Evolutionary conservation across 2,113 vertebrate species (phyloP).

Genomic region (Centrocercus urophasianus): DNA sequence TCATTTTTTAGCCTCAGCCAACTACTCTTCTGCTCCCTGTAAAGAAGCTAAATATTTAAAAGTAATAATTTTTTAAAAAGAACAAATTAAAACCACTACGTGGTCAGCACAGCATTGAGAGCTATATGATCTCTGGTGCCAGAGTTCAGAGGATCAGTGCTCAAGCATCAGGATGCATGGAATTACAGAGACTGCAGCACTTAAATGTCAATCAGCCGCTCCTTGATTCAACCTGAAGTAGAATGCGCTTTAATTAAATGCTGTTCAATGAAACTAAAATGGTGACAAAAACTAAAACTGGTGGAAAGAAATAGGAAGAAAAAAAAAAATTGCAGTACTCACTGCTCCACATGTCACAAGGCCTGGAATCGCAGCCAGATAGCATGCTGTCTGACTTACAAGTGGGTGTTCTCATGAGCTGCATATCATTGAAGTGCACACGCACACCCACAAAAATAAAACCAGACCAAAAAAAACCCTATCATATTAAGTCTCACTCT

Average conservation of each 20-base stretch:
- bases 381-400: neutral
- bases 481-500: neutral
- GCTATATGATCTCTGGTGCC: neutral
- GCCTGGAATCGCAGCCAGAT: neutral
- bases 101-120: neutral
- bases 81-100: neutral
- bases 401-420: neutral
- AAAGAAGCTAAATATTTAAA: neutral
- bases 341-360: neutral
- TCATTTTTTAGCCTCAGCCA: neutral
- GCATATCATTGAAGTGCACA: neutral
- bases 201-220: conserved; percentile 27
- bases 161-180: neutral
- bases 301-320: conserved; percentile 16
- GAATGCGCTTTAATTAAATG: conserved; percentile 27
- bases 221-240: conserved; percentile 24
- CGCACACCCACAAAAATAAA: neutral
- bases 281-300: conserved; percentile 5
- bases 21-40: neutral
- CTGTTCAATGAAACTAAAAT: conserved; percentile 29
- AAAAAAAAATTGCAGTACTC: conserved; percentile 36
- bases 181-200: conserved; percentile 34
- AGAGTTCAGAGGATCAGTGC: conserved; percentile 16
- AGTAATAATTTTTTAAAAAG: neutral
- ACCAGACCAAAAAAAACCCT: neutral